Percentiles rank a stretch among this genome's conserved stretches.
phyloP scores from a whole-genome alignment of 2,113 vertebrate species.

The Mandrillus leucophaeus region DNA sequence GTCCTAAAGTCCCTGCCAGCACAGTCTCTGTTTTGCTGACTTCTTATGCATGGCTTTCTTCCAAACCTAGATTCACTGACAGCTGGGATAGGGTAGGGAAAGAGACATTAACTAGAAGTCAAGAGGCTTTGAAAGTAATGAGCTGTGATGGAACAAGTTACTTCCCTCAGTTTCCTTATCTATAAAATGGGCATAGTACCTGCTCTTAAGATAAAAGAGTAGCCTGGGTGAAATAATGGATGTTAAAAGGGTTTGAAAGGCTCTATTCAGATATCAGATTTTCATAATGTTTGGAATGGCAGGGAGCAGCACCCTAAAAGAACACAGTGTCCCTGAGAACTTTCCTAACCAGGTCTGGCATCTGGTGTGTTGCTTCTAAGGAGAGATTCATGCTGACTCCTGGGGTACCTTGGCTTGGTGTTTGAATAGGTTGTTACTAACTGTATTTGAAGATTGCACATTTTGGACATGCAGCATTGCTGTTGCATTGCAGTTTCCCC shows the following conservation, averaged over 20 bases:
- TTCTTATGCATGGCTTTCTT: background rate
- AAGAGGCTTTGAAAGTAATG: background rate
- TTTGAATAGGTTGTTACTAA: background rate
- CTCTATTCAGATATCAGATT: background rate
- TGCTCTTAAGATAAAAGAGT: background rate
- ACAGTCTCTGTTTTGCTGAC: background rate
- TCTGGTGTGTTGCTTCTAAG: background rate
- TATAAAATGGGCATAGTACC: background rate
- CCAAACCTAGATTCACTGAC: background rate
- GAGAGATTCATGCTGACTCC: background rate
- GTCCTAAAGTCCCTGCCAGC: background rate
- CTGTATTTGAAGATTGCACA: fast-evolving
- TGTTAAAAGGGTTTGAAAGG: background rate
- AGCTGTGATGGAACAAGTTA: background rate
- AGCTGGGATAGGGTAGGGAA: background rate
- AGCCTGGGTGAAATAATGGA: background rate
- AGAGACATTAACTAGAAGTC: background rate
- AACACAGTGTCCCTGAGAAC: background rate
- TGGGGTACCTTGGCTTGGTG: background rate
- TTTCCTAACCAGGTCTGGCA: background rate
- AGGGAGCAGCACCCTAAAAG: background rate
- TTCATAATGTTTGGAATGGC: background rate
- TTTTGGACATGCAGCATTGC: background rate
- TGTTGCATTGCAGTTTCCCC: background rate
- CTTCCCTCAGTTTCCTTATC: background rate